A percentile compares a stretch with the other conserved stretches of the same genome.
Conservation (phyloP, 2,888 invertebrate species). For the Nysson spinosus region DNA sequence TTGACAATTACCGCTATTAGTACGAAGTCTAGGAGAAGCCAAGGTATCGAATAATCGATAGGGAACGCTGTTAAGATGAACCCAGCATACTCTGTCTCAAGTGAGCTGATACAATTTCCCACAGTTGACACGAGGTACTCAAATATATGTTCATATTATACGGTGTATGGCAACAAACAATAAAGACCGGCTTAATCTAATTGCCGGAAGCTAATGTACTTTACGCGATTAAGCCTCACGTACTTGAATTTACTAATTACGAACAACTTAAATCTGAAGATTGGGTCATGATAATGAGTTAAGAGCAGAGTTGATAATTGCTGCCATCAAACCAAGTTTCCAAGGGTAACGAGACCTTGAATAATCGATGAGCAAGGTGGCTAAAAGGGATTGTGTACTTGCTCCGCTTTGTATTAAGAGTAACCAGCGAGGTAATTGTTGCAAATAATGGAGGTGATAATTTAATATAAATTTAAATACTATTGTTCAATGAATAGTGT, state of each 20-base stretch:
- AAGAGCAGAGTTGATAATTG: background rate
- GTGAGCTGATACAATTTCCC: slow-evolving; percentile 9
- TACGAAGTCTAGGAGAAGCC: slow-evolving; percentile 40
- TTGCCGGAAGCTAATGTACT: too few species aligned
- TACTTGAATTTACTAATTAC: too few species aligned
- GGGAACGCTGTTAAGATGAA: slow-evolving; percentile 32
- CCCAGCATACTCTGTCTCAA: background rate
- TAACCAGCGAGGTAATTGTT: background rate
- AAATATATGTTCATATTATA: slow-evolving; percentile 43
- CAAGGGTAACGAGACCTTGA: slow-evolving; percentile 1
- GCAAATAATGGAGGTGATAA: background rate
- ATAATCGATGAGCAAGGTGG: slow-evolving; percentile 25
- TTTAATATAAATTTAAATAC: too few species aligned
- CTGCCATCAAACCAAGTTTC: slow-evolving; percentile 4
- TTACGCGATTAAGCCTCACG: too few species aligned
- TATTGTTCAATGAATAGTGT: too few species aligned
- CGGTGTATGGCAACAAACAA: slow-evolving; percentile 19
- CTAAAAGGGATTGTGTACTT: slow-evolving; percentile 1
- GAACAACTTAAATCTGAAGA: too few species aligned
- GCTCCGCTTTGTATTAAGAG: slow-evolving; percentile 5
- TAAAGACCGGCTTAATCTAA: too few species aligned
- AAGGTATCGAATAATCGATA: slow-evolving; percentile 56
- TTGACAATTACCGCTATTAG: slow-evolving; percentile 64
- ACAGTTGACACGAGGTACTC: slow-evolving; percentile 29
- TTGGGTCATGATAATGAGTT: too few species aligned